Percentiles rank a stretch among this genome's conserved stretches.
Conservation (phyloP, 2,797 vertebrate species). For the Acomys russatus region DNA sequence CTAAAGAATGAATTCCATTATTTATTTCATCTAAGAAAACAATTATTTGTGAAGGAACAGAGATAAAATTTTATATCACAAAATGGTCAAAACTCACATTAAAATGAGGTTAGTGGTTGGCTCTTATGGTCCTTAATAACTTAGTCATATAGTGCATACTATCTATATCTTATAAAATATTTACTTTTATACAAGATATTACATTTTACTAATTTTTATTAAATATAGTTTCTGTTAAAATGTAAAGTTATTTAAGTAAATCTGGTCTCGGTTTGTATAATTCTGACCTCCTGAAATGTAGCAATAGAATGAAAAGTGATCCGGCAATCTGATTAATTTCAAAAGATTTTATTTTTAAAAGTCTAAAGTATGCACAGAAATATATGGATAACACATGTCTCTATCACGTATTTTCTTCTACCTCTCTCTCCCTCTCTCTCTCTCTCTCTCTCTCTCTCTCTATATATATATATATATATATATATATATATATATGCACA, state of each 20-base stretch:
- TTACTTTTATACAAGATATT: not conserved
- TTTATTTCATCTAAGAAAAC: not conserved
- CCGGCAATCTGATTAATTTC: not conserved
- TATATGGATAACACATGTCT: not conserved
- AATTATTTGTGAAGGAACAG: not conserved
- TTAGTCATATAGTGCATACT: not conserved
- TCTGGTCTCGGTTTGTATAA: not conserved
- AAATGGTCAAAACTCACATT: not conserved
- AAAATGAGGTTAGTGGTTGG: not conserved
- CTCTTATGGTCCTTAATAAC: not conserved
- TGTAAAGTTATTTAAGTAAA: slow-evolving; percentile 8
- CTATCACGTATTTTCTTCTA: not conserved
- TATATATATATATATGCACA: no score
- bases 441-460: no score
- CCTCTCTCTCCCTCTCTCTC: no score
- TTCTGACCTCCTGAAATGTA: slow-evolving; percentile 16
- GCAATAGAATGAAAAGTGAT: not conserved
- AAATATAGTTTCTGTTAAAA: not conserved
- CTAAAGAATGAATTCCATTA: not conserved
- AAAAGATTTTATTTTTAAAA: not conserved
- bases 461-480: not conserved
- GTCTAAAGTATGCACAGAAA: not conserved
- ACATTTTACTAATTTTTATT: not conserved
- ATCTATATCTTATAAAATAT: not conserved
- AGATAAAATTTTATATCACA: not conserved